Percentiles rank a stretch among this genome's conserved stretches.
Evolutionary conservation across 2,888 invertebrate genomes (phyloP).

Genomic region (Chironomus tentans): DNA sequence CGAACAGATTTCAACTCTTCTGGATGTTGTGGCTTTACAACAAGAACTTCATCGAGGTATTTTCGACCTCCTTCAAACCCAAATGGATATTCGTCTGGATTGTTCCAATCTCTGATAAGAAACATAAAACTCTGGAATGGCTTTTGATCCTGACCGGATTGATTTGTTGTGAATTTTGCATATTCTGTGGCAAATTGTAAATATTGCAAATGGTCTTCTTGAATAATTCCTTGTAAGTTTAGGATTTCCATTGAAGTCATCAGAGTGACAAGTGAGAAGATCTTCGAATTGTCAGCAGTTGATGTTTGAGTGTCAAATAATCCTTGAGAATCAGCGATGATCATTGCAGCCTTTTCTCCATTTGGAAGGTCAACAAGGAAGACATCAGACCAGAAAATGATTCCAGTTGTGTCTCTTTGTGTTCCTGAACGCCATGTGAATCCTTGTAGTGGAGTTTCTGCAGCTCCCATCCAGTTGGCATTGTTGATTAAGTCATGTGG

Average conservation of each 20-base stretch:
- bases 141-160: not conserved
- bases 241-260: conserved; percentile 25
- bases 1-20: conserved; percentile 23
- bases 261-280: conserved; percentile 25
- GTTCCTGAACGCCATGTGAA: conserved; percentile 27
- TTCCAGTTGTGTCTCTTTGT: conserved; percentile 25
- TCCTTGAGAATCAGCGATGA: conserved; percentile 27
- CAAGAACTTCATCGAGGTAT: not conserved
- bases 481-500: not conserved
- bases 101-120: conserved; percentile 26
- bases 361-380: conserved; percentile 13
- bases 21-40: conserved; percentile 8
- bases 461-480: conserved; percentile 18
- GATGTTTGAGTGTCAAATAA: conserved; percentile 25
- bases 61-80: conserved; percentile 21
- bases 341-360: conserved; percentile 25
- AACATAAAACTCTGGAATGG: conserved; percentile 27
- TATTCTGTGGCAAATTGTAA: conserved; percentile 22
- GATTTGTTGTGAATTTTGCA: conserved; percentile 5
- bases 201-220: conserved; percentile 27
- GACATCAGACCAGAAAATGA: conserved; percentile 27
- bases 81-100: conserved; percentile 19
- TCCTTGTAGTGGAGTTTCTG: conserved; percentile 12
- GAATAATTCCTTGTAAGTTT: conserved; percentile 20
- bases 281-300: conserved; percentile 22